Conservation (phyloP, 1,140 invertebrate genomes). For the Zelostemma sp. region DNA sequence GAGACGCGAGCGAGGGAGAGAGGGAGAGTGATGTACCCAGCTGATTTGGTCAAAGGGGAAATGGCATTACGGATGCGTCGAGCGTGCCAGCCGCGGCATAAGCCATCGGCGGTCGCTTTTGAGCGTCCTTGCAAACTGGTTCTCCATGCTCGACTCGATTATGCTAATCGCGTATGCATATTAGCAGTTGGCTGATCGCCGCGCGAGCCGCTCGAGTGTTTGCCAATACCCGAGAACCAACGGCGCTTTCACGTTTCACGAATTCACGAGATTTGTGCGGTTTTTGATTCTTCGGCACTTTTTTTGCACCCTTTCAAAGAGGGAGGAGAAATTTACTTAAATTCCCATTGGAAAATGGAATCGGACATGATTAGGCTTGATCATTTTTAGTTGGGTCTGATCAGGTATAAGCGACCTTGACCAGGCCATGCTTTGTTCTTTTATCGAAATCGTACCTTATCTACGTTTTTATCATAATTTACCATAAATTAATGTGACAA, state of each 20-base stretch:
- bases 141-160: constrained; percentile 65
- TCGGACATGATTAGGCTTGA: no score
- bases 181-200: constrained; percentile 62
- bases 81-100: constrained; percentile 52
- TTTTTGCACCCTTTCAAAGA: no score
- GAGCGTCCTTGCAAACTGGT: constrained; percentile 70
- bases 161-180: constrained; percentile 68
- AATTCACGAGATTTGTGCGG: constrained; percentile 10
- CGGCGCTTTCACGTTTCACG: constrained; percentile 27
- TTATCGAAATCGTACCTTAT: no score
- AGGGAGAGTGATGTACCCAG: constrained; percentile 41
- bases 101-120: constrained; percentile 61
- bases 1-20: constrained; percentile 10
- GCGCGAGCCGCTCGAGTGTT: constrained; percentile 44
- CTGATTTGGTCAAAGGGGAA: constrained; percentile 54
- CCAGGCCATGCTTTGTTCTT: no score
- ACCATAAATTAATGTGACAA: no score
- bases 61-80: constrained; percentile 62
- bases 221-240: constrained; percentile 35
- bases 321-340: no score
- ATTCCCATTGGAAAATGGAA: no score
- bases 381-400: no score
- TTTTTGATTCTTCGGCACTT: neutral
- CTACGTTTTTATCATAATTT: no score
- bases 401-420: no score